Percentiles rank a stretch among this genome's conserved stretches.
These are phyloP conservation scores for Folsomia candida DNA, from an alignment of 2,888 invertebrate genomes.

Conservation along the genomic window DNA sequence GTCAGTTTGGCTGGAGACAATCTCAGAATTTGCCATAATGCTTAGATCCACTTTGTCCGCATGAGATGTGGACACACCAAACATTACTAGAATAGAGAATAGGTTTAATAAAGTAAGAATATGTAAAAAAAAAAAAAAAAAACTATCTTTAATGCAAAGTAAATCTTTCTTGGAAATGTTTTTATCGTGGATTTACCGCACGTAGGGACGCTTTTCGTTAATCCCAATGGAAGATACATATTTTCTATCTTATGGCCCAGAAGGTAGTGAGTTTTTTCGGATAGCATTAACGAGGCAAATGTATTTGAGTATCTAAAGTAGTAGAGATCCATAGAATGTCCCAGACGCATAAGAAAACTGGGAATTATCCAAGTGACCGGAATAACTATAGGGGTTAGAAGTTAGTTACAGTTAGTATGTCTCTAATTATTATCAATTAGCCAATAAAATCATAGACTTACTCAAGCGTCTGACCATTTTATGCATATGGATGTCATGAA, in stretches of 20 bases:
- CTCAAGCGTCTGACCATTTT: conserved; percentile 35
- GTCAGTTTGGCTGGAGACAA: conserved; percentile 25
- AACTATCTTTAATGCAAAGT: not conserved
- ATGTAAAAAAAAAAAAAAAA: too few relatives aligned
- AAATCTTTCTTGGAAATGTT: too few relatives aligned
- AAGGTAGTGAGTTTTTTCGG: conserved; percentile 28
- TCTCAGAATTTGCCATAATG: conserved; percentile 34
- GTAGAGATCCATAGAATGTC: conserved; percentile 32
- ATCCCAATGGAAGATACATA: conserved; percentile 35
- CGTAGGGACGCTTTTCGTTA: conserved; percentile 34
- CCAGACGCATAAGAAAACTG: conserved; percentile 27
- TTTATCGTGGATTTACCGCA: too few relatives aligned
- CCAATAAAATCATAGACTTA: too few relatives aligned
- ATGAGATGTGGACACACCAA: conserved; percentile 40
- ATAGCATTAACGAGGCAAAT: conserved; percentile 35
- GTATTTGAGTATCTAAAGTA: conserved; percentile 42
- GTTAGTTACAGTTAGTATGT: too few relatives aligned
- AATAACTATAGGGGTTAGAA: too few relatives aligned
- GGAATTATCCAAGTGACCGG: conserved; percentile 37
- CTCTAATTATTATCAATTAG: too few relatives aligned
- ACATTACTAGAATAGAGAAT: conserved; percentile 39
- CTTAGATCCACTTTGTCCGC: conserved; percentile 36
- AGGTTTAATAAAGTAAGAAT: too few relatives aligned
- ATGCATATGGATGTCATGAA: conserved; percentile 39
- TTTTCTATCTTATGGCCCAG: conserved; percentile 30